phyloP scores from a whole-genome alignment of 2,113 vertebrate genomes.

The Jacana jacana region DNA sequence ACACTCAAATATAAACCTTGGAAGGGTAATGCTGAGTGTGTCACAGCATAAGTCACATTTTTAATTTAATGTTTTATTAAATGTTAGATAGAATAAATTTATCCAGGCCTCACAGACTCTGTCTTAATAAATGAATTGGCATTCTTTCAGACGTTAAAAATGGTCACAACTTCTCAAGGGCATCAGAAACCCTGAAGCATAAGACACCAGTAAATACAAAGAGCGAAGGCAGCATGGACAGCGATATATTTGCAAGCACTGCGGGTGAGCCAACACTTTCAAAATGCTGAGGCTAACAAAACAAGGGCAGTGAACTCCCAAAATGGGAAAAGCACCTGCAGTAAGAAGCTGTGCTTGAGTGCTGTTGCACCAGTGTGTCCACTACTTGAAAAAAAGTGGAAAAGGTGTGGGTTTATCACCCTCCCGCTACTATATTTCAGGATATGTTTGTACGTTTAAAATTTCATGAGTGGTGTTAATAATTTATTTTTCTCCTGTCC shows the following conservation, averaged over 20 bases:
- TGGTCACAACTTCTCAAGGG: constrained; percentile 76
- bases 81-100: constrained; percentile 77
- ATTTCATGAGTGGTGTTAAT: constrained; percentile 55
- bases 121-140: constrained; percentile 81
- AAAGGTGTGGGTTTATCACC: constrained; percentile 37
- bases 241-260: constrained; percentile 71
- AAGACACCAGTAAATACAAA: constrained; percentile 78
- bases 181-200: constrained; percentile 72
- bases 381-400: not conserved
- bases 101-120: constrained; percentile 65
- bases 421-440: constrained; percentile 52
- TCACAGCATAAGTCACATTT: constrained; percentile 76
- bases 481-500: constrained; percentile 46
- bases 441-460: constrained; percentile 49
- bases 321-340: constrained; percentile 70
- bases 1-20: constrained; percentile 71
- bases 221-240: constrained; percentile 72
- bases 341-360: constrained; percentile 47
- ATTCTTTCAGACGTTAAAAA: constrained; percentile 74
- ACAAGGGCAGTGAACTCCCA: constrained; percentile 71
- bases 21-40: constrained; percentile 70
- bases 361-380: constrained; percentile 11
- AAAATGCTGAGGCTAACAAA: constrained; percentile 77
- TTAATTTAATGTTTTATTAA: constrained; percentile 85
- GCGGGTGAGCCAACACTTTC: constrained; percentile 54